Evolutionary conservation across 2,113 vertebrate genomes (phyloP), one percentile per base, ranked within the genome.

Genomic region (Phainopepla nitens): DNA sequence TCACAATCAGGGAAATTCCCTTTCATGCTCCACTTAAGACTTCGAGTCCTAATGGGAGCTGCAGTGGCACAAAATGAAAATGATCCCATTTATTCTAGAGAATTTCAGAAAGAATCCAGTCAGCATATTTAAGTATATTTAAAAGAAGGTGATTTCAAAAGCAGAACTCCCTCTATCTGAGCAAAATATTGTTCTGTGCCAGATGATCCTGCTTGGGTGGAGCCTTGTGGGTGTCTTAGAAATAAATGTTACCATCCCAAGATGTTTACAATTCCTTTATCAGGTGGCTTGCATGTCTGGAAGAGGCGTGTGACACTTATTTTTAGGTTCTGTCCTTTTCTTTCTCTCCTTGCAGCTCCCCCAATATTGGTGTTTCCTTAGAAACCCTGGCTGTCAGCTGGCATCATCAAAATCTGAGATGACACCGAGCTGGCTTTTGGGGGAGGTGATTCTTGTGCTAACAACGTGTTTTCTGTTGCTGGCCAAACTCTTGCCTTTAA

Each of bases 311-410:
- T 65, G 87, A 82, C 39, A 23, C 66, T 85, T 96, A 93, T 96
- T 97, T 96, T 96, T 93, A 91, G 90, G 45, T 54, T 90, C 70
- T 86, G 72, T 84, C 83, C 82, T 97, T 96, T 87, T 56, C 89
- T 61, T 68, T 33, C 11, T 2, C 75, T 79, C 58, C 81, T 60
- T 82, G 24, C 66, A 94, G 79, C 92, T 96, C 58, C 92, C 79
- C 94, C 82, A 80, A 35, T 79, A 27, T 58, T 2, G 39, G 87
- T 94, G 94, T 96, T 95, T 94, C 90, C 89, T 82, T 91, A 95
- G 92, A 96, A 95, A 94, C 75, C 70, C 41, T 49, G 77, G 16
- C 82, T 93, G 88, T 73, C 89, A 94, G 75, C 61, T 72, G 75
- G 54, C 57, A 78, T 84, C 75, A 62, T 3, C 21, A 79, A 95